A percentile compares a stretch with the other conserved stretches of the same genome.
Conservation (phyloP, 2,888 invertebrate genomes). For the Lepas anatifera region DNA sequence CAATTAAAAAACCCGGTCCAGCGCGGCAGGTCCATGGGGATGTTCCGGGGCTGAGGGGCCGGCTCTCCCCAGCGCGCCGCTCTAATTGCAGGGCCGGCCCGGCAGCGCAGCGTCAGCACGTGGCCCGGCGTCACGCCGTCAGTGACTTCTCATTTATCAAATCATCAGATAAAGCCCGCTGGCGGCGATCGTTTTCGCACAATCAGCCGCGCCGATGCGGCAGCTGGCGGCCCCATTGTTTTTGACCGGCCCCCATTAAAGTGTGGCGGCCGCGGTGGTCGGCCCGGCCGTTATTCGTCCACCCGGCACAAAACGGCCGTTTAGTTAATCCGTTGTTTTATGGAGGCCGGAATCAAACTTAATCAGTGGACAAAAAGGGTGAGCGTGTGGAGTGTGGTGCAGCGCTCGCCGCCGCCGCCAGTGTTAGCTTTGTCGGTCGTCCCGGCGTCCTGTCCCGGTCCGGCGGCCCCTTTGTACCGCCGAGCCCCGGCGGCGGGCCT, state of each 20-base stretch:
- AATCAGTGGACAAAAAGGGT: conserved; percentile 2
- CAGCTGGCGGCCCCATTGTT: not conserved
- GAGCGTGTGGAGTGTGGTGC: conserved; percentile 31
- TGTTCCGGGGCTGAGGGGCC: too few relatives aligned
- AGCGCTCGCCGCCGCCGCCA: conserved; percentile 29
- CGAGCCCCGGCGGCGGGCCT: not conserved
- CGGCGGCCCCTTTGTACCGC: not conserved
- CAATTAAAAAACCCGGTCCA: too few relatives aligned
- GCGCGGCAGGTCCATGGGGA: too few relatives aligned
- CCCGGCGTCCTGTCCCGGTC: not conserved
- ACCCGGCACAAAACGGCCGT: conserved; percentile 5
- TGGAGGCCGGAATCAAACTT: conserved; percentile 11
- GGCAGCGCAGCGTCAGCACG: too few relatives aligned
- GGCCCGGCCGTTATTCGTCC: not conserved
- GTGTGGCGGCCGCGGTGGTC: not conserved
- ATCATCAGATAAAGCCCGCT: conserved; percentile 5
- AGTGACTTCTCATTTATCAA: not conserved
- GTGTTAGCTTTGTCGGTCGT: not conserved
- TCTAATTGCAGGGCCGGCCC: not conserved
- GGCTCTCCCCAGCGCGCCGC: too few relatives aligned
- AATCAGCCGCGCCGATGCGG: not conserved
- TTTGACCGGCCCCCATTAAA: not conserved
- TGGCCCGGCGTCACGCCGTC: not conserved
- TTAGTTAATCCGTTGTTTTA: conserved; percentile 9
- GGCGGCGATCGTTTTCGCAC: not conserved